Conservation (phyloP, 1,140 invertebrate genomes). For the Listronotus oregonensis region DNA sequence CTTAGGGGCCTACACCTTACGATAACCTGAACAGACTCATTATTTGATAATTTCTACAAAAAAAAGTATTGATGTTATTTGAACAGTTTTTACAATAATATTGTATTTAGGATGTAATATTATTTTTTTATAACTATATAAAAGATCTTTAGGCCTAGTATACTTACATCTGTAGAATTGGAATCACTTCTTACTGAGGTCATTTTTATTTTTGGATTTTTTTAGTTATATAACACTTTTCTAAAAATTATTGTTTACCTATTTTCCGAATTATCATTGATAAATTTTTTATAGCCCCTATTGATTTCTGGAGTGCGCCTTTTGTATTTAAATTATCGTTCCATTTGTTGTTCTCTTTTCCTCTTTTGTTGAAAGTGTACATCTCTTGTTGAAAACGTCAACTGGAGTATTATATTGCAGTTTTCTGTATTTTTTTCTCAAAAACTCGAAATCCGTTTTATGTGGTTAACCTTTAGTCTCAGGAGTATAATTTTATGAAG, state of each 20-base stretch:
- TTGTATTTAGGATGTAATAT: no score
- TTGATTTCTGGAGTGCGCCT: constrained; percentile 38
- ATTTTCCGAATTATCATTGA: constrained; percentile 26
- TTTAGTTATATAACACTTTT: constrained; percentile 33
- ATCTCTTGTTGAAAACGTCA: constrained; percentile 30
- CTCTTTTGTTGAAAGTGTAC: constrained; percentile 24
- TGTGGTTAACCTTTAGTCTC: no score
- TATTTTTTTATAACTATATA: no score
- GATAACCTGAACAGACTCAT: constrained; percentile 86
- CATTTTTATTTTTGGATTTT: constrained; percentile 37
- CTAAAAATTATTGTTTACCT: constrained; percentile 11
- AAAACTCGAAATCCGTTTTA: background rate
- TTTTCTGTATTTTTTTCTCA: background rate
- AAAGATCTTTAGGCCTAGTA: no score
- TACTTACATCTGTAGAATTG: constrained; percentile 38
- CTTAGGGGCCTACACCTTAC: constrained; percentile 90
- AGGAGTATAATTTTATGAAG: no score
- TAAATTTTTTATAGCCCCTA: constrained; percentile 27
- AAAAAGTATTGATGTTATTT: background rate
- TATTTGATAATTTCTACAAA: constrained; percentile 46
- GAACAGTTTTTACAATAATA: background rate
- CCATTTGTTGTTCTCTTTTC: constrained; percentile 36
- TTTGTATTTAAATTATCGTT: constrained; percentile 40
- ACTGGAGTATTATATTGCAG: background rate
- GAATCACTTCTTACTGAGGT: constrained; percentile 33